Conservation (phyloP, 2,888 invertebrate genomes). For the Drosophila setosimentum region DNA sequence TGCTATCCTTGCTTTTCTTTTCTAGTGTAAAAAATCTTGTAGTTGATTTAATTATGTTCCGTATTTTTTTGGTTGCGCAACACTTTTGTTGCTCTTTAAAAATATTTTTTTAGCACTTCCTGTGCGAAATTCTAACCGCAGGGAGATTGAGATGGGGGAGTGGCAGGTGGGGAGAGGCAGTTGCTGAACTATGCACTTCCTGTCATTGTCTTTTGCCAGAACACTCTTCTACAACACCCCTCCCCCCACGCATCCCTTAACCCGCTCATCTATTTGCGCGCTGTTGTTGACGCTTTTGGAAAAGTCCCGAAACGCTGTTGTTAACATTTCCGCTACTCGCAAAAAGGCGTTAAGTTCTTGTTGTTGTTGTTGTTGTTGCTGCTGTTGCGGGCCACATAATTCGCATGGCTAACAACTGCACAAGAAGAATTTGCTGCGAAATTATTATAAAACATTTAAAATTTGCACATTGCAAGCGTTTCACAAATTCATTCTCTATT, state of each 20-base stretch:
- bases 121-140: conserved; percentile 58
- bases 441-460: conserved; percentile 67
- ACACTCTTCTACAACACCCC: background rate
- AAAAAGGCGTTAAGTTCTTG: conserved; percentile 39
- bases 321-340: conserved; percentile 58
- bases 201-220: conserved; percentile 39
- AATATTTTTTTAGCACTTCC: conserved; percentile 61
- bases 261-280: background rate
- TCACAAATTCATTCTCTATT: conserved; percentile 32
- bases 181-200: conserved; percentile 57
- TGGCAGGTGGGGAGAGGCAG: background rate
- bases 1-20: conserved; percentile 5
- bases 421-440: conserved; percentile 59
- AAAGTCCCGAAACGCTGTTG: conserved; percentile 44
- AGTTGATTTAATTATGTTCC: conserved; percentile 60
- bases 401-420: conserved; percentile 63
- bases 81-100: conserved; percentile 44
- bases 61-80: conserved; percentile 10
- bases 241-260: background rate
- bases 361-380: conserved; percentile 17
- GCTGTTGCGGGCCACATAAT: conserved; percentile 42
- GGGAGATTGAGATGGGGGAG: background rate
- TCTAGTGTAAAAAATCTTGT: conserved; percentile 20
- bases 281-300: conserved; percentile 23
- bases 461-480: conserved; percentile 57